Base-by-base conservation (phyloP, 2,113 vertebrate species). In the Strigops habroptila region DNA sequence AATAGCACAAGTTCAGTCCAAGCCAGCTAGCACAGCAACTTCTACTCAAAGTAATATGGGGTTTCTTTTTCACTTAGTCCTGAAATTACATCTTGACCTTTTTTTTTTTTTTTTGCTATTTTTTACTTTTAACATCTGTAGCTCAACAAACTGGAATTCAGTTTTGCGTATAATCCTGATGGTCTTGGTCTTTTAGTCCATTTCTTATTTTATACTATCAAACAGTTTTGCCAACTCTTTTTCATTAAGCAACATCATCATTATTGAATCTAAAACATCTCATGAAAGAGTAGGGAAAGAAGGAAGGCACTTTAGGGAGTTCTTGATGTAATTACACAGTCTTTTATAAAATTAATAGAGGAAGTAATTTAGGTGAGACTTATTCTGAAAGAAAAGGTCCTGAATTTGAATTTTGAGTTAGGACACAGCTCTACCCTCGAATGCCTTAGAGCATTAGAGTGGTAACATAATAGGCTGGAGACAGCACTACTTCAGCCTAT, bases 111-210 rank as follows among this genome's bases (percentile, higher is more conserved):
- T 16, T 49, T 8, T 70, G 2, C 5, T 82, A 10, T 43, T 65
- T 60, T 73, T 90, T 82, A 41, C 8, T 88, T 83, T 71, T 27
- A 75, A n/a, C 7, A 31, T 44, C 8, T 75, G 78, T 82, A 82
- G 51, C 67, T 95, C 71, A 70, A n/a, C 68, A 92, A 95, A 84
- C 33, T 86, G 24, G 25, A 91, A 91, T 93, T 96, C 41, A 78
- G 18, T 91, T 90, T 84, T 63, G 4, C 24, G 15, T 63, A 60
- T 55, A 78, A 93, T 60, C 74, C 76, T 78, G 37, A 77, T 88
- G 13, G 46, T 62, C 30, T 88, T 95, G 39, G 46, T 74, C n/a
- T 91, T 95, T 81, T 76, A n/a, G 62, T 14, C 35, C 17, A 74
- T 63, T 95, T 82, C 82, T 93, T 73, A 76, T 76, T 96, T 96